A percentile compares a stretch with the other conserved stretches of the same genome.
Conservation (phyloP, 2,797 vertebrate genomes). For the Gobio occitaniae region DNA sequence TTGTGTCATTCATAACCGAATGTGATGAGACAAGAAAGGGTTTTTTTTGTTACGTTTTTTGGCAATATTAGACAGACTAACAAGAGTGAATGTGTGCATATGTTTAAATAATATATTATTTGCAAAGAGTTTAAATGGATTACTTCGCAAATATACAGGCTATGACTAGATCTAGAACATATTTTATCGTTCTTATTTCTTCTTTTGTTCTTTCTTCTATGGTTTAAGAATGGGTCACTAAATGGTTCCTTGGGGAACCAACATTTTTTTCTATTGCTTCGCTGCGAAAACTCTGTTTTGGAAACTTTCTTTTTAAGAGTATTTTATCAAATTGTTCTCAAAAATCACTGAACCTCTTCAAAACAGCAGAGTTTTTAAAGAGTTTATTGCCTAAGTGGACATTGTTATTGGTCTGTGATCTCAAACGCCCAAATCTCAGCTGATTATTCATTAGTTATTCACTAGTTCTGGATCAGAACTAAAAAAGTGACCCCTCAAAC, state of each 20-base stretch:
- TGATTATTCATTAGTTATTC: background rate
- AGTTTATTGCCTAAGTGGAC: background rate
- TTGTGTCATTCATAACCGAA: no score
- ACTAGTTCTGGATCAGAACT: background rate
- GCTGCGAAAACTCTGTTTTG: background rate
- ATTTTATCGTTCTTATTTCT: no score
- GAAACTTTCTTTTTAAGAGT: background rate
- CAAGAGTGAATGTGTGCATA: no score
- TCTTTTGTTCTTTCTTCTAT: no score
- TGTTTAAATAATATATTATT: no score
- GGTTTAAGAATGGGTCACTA: background rate
- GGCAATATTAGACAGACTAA: no score
- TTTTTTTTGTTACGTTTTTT: no score
- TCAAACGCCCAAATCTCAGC: background rate
- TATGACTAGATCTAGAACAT: no score
- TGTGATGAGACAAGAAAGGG: no score
- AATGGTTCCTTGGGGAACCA: background rate
- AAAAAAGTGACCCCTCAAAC: background rate
- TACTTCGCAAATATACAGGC: no score
- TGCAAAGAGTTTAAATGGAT: no score
- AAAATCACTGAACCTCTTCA: background rate
- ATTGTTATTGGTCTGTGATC: background rate
- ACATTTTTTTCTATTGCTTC: background rate
- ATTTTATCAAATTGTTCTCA: background rate
- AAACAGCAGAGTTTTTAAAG: background rate